phyloP scores from a whole-genome alignment of 2,888 invertebrate genomes.

The Brachylomia viminalis region DNA sequence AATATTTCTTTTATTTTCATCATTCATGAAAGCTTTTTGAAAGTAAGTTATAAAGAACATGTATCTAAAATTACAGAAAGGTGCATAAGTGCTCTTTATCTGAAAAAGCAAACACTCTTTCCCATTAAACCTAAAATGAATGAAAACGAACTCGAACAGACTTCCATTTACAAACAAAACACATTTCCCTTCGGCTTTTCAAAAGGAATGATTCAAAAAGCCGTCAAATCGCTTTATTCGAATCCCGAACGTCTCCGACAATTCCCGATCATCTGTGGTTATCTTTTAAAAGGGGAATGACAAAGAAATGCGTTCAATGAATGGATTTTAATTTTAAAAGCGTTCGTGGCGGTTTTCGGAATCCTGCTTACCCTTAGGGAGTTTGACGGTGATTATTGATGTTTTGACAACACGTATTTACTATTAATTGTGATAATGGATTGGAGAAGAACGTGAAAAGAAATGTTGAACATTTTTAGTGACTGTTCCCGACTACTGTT shows the following conservation, averaged over 20 bases:
- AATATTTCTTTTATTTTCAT: too few species aligned
- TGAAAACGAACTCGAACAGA: constrained; percentile 21
- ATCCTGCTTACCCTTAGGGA: constrained; percentile 81
- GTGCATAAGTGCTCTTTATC: neutral
- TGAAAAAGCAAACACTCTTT: neutral
- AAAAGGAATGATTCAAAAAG: constrained; percentile 58
- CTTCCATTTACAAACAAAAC: constrained; percentile 30
- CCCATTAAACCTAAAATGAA: constrained; percentile 6
- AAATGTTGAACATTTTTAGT: constrained; percentile 11
- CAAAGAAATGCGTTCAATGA: constrained; percentile 86
- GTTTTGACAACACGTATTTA: constrained; percentile 85
- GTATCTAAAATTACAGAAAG: neutral
- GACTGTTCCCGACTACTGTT: neutral
- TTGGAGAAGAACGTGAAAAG: constrained; percentile 36
- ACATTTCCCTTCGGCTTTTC: constrained; percentile 58
- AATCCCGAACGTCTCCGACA: constrained; percentile 76
- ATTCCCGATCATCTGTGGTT: constrained; percentile 78
- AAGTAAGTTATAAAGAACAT: neutral
- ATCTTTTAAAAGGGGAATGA: constrained; percentile 80
- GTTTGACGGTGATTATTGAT: constrained; percentile 83
- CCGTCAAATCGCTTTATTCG: constrained; percentile 60
- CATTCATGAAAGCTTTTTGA: too few species aligned
- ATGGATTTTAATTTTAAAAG: constrained; percentile 89
- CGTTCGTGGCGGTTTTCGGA: constrained; percentile 85
- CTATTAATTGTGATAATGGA: constrained; percentile 80